Base-by-base conservation (phyloP, 23 tunicate species). In the Styela clava region DNA sequence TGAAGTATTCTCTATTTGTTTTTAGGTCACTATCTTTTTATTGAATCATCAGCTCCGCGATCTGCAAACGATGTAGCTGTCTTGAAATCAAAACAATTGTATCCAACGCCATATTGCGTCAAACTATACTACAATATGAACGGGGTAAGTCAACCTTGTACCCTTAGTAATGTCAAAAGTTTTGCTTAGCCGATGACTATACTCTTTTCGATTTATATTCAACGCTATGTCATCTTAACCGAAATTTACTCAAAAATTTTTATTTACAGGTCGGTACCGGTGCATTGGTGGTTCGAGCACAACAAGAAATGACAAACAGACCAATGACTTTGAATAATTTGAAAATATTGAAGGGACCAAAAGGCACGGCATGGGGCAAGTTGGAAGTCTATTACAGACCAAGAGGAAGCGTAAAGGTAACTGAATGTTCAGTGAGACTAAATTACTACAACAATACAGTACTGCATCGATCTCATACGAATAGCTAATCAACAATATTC, bases 11-110 rank as follows among this genome's bases (percentile, higher is more conserved):
- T n/a, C n/a, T n/a, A n/a, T n/a, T n/a, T 44, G 7, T 24, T 65
- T 83, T 36, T 82, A 91, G 97, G 98, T 69, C 77, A 76, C 62
- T 93, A 93, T 82, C 67, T 88, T 61, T 93, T 82, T 84, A 93
- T 93, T 52, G 98, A 93, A 68, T 68, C 98, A 25, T 93, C 98
- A 0, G 52, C 52, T 5, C 98, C 98, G 33, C 73, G 93, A 23
- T 62, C 65, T 23, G 86, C 65, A 22, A 85, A 85, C 73, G 89
- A 93, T 67, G 78, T 71, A 20, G 98, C 98, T 1, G 51, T 74
- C 35, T 61, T 93, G 32, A 74, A 78, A 65, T 90, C 93, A 5
- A 78, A 82, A 33, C 12, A 52, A 23, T 68, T 93, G 80, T 82
- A 34, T 29, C 83, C 98, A 5, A 68, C 89, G 22, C 29, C 37